A percentile compares a stretch with the other conserved stretches of the same genome.
Conservation (phyloP, 1,140 invertebrate genomes). For the Diploscapter pachys region DNA sequence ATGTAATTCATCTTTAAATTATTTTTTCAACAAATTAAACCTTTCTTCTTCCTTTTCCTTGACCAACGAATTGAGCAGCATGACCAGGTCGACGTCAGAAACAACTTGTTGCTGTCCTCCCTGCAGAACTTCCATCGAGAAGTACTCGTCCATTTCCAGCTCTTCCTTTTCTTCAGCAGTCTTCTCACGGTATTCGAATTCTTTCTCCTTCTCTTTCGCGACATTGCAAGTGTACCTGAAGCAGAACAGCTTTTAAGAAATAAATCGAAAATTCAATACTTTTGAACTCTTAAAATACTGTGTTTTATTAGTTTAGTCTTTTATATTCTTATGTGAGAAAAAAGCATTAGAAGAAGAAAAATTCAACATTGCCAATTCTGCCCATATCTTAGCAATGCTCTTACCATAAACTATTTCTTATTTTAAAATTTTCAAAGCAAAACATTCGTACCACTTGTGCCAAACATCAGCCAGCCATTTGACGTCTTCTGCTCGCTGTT, state of each 20-base stretch:
- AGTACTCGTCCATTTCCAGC: constrained; percentile 55
- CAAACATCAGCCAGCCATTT: too few species aligned
- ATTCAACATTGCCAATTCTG: background rate
- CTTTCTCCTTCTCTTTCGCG: constrained; percentile 62
- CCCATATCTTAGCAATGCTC: background rate
- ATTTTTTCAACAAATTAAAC: too few species aligned
- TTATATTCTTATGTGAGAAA: background rate
- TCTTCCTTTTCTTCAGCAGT: constrained; percentile 71
- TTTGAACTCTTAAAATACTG: too few species aligned
- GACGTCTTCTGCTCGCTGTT: too few species aligned
- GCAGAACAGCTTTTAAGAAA: background rate
- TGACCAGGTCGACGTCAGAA: constrained; percentile 2
- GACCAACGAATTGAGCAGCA: constrained; percentile 5
- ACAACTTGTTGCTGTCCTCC: constrained; percentile 19
- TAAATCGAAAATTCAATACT: background rate
- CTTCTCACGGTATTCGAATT: constrained; percentile 78
- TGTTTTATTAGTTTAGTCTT: too few species aligned
- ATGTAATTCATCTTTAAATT: too few species aligned
- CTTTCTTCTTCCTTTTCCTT: too few species aligned
- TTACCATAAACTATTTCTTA: constrained; percentile 2
- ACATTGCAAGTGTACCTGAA: constrained; percentile 29
- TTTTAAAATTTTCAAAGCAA: constrained; percentile 22
- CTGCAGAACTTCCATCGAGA: constrained; percentile 19
- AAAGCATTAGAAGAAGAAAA: background rate
- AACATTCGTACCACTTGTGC: background rate